Base-by-base conservation (phyloP, 2,797 vertebrate genomes). In the Lacerta viridis region DNA sequence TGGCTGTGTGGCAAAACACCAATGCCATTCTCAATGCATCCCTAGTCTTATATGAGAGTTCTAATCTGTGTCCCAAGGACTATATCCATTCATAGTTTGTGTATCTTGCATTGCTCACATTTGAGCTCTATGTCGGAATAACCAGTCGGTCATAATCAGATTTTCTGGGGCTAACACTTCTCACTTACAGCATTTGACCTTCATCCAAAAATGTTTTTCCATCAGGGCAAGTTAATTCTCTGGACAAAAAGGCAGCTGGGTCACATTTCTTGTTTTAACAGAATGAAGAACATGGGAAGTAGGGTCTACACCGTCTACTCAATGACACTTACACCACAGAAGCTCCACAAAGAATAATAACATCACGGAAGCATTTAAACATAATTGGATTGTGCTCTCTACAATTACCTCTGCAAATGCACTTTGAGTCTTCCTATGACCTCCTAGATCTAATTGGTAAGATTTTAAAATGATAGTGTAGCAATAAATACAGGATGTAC, bases 391-490 rank as follows among this genome's bases (percentile, higher is more conserved):
- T 93, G 66, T 43, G 87, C 82, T 86, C 29, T 4, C 79, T 91
- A 90, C 85, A 95, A 88, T 93, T 93, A 92, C 39, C 88, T 88
- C 86, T 89, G 36, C 90, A 94, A 93, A 91, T 93, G 90, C 80
- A 75, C 80, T 89, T 84, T 77, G 79, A 89, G 77, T 92, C 88
- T 94, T 96, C 92, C 92, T 94, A 76, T 90, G 92, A 91, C 90
- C 91, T 95, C 94, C 90, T 91, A 46, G 66, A 93, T 93, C 83
- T 92, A 95, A 95, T 90, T 93, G 91, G 88, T 88, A 93, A 93
- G 92, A 92, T 86, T 68, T 88, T 93, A 91, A 89, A 87, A 94
- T 80, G 64, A 85, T 88, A 91, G 86, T 87, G 90, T 82, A 89
- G 86, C 77, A 91, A 92, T 93, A 93, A 94, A 93, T 91, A 88